These are phyloP conservation scores for Geotrupes spiniger DNA, from an alignment of 2,888 invertebrate species.

Conservation along the genomic window DNA sequence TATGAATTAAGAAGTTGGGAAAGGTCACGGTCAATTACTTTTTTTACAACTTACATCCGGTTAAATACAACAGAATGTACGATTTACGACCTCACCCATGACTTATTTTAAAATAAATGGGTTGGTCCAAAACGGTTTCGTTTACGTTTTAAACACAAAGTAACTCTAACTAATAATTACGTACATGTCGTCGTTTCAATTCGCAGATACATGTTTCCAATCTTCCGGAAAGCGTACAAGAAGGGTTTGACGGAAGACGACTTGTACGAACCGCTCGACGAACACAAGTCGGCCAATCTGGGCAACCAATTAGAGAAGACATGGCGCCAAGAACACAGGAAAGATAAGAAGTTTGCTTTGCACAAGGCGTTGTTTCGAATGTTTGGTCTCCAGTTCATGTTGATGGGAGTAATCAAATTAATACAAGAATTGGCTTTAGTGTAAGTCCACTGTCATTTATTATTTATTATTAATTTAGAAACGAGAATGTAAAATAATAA, in stretches of 20 bases:
- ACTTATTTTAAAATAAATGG: too few species aligned
- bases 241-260: slow-evolving; percentile 70
- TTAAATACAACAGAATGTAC: too few species aligned
- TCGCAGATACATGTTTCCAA: slow-evolving; percentile 69
- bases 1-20: too few species aligned
- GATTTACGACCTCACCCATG: too few species aligned
- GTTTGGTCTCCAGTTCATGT: slow-evolving; percentile 39
- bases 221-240: slow-evolving; percentile 69
- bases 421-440: slow-evolving; percentile 42
- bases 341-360: slow-evolving; percentile 41
- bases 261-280: slow-evolving; percentile 64
- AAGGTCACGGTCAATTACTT: too few species aligned
- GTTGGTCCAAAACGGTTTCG: too few species aligned
- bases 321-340: slow-evolving; percentile 43
- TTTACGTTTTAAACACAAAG: too few species aligned
- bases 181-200: too few species aligned
- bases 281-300: slow-evolving; percentile 64
- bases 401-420: slow-evolving; percentile 39
- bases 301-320: slow-evolving; percentile 64
- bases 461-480: too few species aligned
- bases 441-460: slow-evolving; percentile 43
- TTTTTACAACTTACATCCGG: too few species aligned
- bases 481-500: too few species aligned
- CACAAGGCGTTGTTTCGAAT: slow-evolving; percentile 39
- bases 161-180: too few species aligned